A percentile compares a stretch with the other conserved stretches of the same genome.
phyloP scores from a whole-genome alignment of 2,888 invertebrate species.

The Alloplasta piceator region DNA sequence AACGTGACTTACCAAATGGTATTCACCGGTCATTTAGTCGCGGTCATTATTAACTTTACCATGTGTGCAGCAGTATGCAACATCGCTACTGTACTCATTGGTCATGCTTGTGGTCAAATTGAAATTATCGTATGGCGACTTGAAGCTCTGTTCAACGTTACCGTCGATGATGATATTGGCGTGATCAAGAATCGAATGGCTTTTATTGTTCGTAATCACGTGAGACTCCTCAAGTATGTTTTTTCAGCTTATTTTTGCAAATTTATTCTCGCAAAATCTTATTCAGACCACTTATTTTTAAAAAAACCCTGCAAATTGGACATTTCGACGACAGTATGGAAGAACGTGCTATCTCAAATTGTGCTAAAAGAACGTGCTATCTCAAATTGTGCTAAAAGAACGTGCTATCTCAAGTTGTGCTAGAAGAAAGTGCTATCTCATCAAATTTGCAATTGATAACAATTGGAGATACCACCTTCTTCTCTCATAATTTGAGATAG shows the following conservation, averaged over 20 bases:
- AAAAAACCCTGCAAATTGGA: no score
- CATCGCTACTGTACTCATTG: slow-evolving; percentile 67
- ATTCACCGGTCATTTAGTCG: slow-evolving; percentile 34
- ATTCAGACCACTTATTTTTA: neutral
- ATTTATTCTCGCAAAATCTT: neutral
- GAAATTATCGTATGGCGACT: slow-evolving; percentile 48
- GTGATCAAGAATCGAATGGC: slow-evolving; percentile 50
- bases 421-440: no score
- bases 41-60: slow-evolving; percentile 58
- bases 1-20: slow-evolving; percentile 68
- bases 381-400: no score
- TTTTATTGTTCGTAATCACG: slow-evolving; percentile 64
- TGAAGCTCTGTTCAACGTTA: slow-evolving; percentile 26
- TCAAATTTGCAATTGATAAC: no score
- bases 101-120: slow-evolving; percentile 69
- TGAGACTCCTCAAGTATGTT: slow-evolving; percentile 69
- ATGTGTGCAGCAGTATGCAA: slow-evolving; percentile 65
- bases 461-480: no score
- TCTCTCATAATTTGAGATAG: no score
- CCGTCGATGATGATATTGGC: neutral
- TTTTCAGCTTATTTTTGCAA: neutral
- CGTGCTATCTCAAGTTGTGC: no score
- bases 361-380: no score
- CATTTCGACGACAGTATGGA: no score
- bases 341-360: no score